Conservation (phyloP, 2,888 invertebrate species). For the Nomada ruficornis region DNA sequence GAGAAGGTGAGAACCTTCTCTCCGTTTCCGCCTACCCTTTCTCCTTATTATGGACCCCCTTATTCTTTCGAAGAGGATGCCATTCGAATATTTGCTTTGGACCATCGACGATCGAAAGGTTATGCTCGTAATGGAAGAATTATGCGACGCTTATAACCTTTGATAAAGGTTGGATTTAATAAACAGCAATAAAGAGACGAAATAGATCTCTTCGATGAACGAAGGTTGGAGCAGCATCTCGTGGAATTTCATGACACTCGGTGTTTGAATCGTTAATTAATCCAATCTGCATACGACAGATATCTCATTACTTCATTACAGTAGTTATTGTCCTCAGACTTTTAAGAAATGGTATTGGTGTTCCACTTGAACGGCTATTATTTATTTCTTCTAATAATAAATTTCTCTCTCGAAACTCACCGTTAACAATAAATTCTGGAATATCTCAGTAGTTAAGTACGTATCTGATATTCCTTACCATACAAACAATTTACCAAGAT, state of each 20-base stretch:
- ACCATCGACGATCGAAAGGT: conserved; percentile 24
- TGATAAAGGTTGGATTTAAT: conserved; percentile 17
- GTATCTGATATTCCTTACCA: neutral
- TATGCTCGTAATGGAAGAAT: conserved; percentile 2
- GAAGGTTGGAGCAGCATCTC: too few species aligned
- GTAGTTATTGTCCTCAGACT: too few species aligned
- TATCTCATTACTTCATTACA: too few species aligned
- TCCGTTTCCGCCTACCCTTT: neutral
- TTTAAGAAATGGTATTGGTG: too few species aligned
- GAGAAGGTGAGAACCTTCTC: conserved; percentile 23
- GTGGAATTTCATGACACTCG: too few species aligned
- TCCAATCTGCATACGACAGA: too few species aligned
- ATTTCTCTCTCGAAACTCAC: neutral
- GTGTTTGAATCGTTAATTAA: too few species aligned
- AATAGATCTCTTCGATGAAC: neutral
- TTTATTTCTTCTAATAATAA: too few species aligned
- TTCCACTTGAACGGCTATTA: too few species aligned
- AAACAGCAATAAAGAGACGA: neutral
- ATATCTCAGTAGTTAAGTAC: neutral
- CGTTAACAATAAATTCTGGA: neutral
- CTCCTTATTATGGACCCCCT: neutral
- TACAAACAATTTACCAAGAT: neutral
- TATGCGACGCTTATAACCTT: conserved; percentile 5
- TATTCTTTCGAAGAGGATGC: neutral
- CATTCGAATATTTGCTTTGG: neutral